A percentile compares a stretch with the other conserved stretches of the same genome.
Evolutionary conservation across 1,140 invertebrate species (phyloP).

Genomic region (Thrips palmi): DNA sequence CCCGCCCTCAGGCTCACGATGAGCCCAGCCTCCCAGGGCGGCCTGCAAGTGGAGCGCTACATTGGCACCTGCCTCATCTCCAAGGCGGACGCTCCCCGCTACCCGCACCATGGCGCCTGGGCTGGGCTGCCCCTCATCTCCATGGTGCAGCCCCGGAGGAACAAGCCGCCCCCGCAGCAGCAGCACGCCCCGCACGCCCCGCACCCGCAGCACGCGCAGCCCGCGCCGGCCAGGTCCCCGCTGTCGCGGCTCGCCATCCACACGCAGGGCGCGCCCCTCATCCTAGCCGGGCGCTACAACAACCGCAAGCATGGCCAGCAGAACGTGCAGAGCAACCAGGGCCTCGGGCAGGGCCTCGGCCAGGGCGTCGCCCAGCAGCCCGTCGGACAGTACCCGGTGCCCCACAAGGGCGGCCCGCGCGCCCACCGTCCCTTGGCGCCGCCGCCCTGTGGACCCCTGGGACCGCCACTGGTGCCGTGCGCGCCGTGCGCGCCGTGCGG

Average conservation of each 20-base stretch:
- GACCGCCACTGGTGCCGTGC: slow-evolving; percentile 16
- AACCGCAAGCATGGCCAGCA: slow-evolving; percentile 9
- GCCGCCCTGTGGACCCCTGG: too few species aligned
- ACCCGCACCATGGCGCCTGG: slow-evolving; percentile 26
- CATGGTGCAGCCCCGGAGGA: slow-evolving; percentile 25
- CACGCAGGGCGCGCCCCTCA: slow-evolving; percentile 55
- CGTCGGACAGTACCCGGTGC: too few species aligned
- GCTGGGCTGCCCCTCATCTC: slow-evolving; percentile 50
- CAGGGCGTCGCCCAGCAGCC: too few species aligned
- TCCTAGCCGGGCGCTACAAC: slow-evolving; percentile 20
- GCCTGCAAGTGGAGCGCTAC: slow-evolving; percentile 41
- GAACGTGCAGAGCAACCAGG: slow-evolving; percentile 17
- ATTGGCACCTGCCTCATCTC: slow-evolving; percentile 43
- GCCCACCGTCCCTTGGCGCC: too few species aligned
- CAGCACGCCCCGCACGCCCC: slow-evolving; percentile 4
- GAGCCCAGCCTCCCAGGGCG: slow-evolving; percentile 37
- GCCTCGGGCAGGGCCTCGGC: slow-evolving; percentile 16
- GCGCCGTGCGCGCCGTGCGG: slow-evolving; percentile 15
- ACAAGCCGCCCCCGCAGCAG: slow-evolving; percentile 14
- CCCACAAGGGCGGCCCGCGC: too few species aligned
- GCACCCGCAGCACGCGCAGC: neutral
- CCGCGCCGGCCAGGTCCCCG: slow-evolving; percentile 19
- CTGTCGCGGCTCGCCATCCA: slow-evolving; percentile 48
- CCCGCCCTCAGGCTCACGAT: too few species aligned
- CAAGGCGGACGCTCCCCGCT: slow-evolving; percentile 14